phyloP scores from a whole-genome alignment of 2,888 invertebrate species.

The Drosophila gaucha region DNA sequence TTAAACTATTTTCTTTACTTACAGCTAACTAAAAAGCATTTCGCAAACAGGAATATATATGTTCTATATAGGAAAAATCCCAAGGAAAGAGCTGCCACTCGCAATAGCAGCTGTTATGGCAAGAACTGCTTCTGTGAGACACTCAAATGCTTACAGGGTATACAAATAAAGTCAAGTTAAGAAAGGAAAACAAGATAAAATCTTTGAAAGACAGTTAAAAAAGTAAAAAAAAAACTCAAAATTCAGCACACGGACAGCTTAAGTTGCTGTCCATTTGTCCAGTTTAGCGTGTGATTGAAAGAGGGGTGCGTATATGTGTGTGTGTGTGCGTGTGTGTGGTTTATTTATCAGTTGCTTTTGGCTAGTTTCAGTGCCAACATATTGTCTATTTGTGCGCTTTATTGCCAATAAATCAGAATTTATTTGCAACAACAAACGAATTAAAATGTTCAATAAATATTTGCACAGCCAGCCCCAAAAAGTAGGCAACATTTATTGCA shows the following conservation, averaged over 20 bases:
- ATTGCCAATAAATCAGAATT: slow-evolving; percentile 85
- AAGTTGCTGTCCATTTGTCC: slow-evolving; percentile 53
- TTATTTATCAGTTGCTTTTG: slow-evolving; percentile 43
- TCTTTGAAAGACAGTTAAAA: slow-evolving; percentile 1
- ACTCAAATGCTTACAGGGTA: background rate
- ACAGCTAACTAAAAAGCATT: no score
- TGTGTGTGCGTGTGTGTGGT: background rate
- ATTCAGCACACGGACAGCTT: slow-evolving; percentile 67
- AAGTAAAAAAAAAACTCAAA: slow-evolving; percentile 41
- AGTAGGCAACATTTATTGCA: slow-evolving; percentile 66
- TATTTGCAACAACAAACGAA: slow-evolving; percentile 85
- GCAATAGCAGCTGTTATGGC: no score
- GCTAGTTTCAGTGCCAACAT: slow-evolving; percentile 62
- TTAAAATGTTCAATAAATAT: slow-evolving; percentile 85
- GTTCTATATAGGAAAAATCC: no score
- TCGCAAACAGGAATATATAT: no score
- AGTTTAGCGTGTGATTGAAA: slow-evolving; percentile 11
- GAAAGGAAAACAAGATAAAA: slow-evolving; percentile 11
- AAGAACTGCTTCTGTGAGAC: background rate
- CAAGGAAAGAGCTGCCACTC: no score
- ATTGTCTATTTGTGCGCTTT: slow-evolving; percentile 80
- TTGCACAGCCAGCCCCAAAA: slow-evolving; percentile 68
- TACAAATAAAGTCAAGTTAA: slow-evolving; percentile 13
- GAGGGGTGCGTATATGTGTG: background rate
- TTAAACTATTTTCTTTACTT: no score